phyloP scores from a whole-genome alignment of 2,888 invertebrate species.

The Idaea straminata region DNA sequence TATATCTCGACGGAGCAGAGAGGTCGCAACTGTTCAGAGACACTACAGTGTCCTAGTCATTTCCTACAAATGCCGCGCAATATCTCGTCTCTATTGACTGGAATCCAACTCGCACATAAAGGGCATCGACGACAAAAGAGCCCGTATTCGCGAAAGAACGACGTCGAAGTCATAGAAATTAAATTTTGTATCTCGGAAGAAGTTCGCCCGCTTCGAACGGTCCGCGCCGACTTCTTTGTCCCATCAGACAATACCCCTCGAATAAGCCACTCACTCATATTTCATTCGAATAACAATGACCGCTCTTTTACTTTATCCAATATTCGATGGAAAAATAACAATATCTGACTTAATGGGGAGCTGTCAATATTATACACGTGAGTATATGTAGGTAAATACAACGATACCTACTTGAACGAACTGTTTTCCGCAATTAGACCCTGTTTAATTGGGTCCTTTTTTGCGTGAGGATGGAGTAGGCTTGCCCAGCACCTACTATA shows the following conservation, averaged over 20 bases:
- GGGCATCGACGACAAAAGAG: conserved; percentile 58
- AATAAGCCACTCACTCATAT: conserved; percentile 63
- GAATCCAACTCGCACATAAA: conserved; percentile 62
- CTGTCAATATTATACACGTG: conserved; percentile 26
- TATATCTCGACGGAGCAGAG: conserved; percentile 41
- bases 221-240: conserved; percentile 53
- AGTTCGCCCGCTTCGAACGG: conserved; percentile 46
- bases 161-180: conserved; percentile 66
- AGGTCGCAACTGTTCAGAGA: conserved; percentile 35
- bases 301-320: conserved; percentile 58
- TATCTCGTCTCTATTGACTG: conserved; percentile 60
- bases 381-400: conserved; percentile 10
- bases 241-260: conserved; percentile 57
- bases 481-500: too few relatives aligned
- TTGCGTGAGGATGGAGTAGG: too few relatives aligned
- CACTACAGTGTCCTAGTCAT: conserved; percentile 62
- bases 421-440: too few relatives aligned
- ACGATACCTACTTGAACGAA: conserved; percentile 20
- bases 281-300: conserved; percentile 66
- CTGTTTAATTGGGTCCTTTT: too few relatives aligned
- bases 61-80: conserved; percentile 62
- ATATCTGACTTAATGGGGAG: conserved; percentile 31
- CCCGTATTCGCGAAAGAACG: conserved; percentile 49
- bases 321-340: conserved; percentile 53
- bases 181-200: conserved; percentile 63